These are phyloP conservation scores for Jaculus jaculus DNA, from an alignment of 2,113 vertebrate genomes.

Conservation along the genomic window DNA sequence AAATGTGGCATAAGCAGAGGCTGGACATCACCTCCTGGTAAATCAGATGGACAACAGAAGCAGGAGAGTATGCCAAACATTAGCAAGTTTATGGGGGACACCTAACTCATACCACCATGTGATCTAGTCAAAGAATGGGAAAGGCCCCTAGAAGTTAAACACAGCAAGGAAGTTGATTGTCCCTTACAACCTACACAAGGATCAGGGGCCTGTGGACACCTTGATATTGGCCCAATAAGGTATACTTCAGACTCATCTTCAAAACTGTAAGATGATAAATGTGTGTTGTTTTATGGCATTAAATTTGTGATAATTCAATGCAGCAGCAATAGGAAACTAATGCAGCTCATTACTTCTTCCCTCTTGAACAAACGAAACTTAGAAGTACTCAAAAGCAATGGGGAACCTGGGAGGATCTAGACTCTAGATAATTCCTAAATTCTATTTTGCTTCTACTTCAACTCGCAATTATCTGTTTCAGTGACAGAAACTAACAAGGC, in stretches of 20 bases:
- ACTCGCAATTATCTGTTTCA: background rate
- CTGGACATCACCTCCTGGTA: no score
- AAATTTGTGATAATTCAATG: background rate
- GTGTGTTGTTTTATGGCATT: background rate
- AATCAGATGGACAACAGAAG: no score
- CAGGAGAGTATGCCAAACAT: no score
- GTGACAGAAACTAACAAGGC: background rate
- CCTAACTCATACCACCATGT: no score
- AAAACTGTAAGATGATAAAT: background rate
- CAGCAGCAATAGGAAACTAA: background rate
- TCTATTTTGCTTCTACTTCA: background rate
- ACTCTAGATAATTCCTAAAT: background rate
- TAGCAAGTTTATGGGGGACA: no score
- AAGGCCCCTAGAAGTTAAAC: background rate
- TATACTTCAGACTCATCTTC: background rate
- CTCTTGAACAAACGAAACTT: constrained; percentile 22
- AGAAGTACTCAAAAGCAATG: background rate
- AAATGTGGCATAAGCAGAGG: no score
- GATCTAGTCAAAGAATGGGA: background rate
- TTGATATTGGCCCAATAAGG: background rate
- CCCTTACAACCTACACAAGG: background rate
- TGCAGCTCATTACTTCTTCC: background rate
- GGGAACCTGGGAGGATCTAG: background rate
- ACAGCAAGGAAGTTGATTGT: background rate
- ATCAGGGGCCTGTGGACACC: background rate